Conservation (phyloP, 2,888 invertebrate species). For the Subacronicta megacephala region DNA sequence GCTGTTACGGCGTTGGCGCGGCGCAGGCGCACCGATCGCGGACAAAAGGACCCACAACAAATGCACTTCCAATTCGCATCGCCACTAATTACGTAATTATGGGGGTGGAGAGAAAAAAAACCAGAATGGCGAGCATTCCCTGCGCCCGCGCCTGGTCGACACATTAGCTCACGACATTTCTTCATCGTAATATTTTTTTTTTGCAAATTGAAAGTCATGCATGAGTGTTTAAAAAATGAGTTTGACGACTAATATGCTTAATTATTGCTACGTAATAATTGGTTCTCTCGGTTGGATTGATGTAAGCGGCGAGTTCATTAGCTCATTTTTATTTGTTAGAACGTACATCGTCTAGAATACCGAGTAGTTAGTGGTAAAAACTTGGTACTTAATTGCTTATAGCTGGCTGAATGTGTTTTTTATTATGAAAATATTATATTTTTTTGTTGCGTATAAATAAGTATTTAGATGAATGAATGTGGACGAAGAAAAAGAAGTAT, state of each 20-base stretch:
- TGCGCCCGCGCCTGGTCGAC: conserved; percentile 78
- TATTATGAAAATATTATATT: neutral
- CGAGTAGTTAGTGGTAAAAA: conserved; percentile 22
- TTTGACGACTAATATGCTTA: conserved; percentile 60
- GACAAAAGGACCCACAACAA: conserved; percentile 84
- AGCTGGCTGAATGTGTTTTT: conserved; percentile 6
- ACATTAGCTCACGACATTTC: conserved; percentile 84
- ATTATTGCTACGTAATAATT: conserved; percentile 58
- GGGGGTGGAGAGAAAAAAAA: conserved; percentile 76
- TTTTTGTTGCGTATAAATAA: neutral
- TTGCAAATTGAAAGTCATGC: conserved; percentile 81
- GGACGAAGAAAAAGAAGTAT: too few relatives aligned
- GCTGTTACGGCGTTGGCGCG: conserved; percentile 75
- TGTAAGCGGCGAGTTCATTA: conserved; percentile 44
- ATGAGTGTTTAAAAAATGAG: conserved; percentile 65
- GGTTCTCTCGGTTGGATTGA: conserved; percentile 41
- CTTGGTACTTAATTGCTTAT: neutral
- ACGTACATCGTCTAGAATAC: conserved; percentile 19
- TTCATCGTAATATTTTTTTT: conserved; percentile 69
- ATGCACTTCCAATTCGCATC: conserved; percentile 85
- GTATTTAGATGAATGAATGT: too few relatives aligned
- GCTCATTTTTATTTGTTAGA: conserved; percentile 28
- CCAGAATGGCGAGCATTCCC: conserved; percentile 84
- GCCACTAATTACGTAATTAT: conserved; percentile 89
- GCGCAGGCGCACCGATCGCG: conserved; percentile 76